These are phyloP conservation scores for Petrocephalus sullivani DNA, from an alignment of 2,797 vertebrate genomes.

Conservation along the genomic window DNA sequence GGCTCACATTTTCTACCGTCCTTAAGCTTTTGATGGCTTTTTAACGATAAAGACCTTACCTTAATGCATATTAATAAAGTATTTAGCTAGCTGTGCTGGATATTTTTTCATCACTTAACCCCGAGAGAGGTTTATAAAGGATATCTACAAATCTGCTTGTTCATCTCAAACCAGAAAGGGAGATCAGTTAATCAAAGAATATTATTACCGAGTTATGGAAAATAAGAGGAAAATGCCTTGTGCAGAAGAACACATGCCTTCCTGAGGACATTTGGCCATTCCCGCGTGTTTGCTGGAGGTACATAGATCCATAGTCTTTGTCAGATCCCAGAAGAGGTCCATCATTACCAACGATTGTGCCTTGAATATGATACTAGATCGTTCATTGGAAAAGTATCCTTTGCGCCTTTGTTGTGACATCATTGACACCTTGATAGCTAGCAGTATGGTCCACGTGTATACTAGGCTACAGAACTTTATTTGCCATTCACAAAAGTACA, in stretches of 20 bases:
- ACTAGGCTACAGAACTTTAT: neutral
- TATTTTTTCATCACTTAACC: neutral
- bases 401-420: neutral
- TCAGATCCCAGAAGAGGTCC: neutral
- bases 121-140: neutral
- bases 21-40: neutral
- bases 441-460: neutral
- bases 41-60: neutral
- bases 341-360: neutral
- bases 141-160: neutral
- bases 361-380: neutral
- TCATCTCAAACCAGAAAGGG: neutral
- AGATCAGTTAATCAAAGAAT: neutral
- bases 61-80: neutral
- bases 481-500: no score
- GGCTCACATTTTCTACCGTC: neutral
- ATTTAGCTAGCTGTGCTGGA: neutral
- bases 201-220: neutral
- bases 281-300: neutral
- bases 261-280: neutral
- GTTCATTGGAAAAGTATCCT: neutral
- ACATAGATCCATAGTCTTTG: neutral
- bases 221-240: neutral
- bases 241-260: neutral
- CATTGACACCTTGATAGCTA: neutral